Conservation (phyloP, 2,113 vertebrate species). For the Rhinopomastus cyanomelas region DNA sequence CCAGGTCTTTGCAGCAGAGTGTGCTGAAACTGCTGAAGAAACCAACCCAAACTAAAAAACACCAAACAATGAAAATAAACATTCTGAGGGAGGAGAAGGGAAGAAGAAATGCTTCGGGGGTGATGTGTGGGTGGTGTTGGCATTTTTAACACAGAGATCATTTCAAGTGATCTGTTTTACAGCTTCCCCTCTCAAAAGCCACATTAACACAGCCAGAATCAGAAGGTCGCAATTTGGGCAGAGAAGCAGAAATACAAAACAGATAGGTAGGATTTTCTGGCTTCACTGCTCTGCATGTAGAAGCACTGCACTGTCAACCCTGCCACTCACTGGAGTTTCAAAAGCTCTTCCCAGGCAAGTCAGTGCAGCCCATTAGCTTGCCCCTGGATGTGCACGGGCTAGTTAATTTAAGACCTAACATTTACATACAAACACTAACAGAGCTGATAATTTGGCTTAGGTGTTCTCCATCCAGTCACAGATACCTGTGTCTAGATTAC, state of each 20-base stretch:
- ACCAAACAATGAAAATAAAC: neutral
- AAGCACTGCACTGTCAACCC: neutral
- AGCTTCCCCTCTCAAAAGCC: neutral
- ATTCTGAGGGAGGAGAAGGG: neutral
- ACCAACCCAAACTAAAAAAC: neutral
- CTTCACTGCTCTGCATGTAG: rapidly evolving
- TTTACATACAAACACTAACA: neutral
- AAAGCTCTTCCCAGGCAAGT: neutral
- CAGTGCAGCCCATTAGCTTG: neutral
- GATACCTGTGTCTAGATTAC: neutral
- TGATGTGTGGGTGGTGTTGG: neutral
- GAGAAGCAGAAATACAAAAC: neutral
- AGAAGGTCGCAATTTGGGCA: neutral
- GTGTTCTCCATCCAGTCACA: neutral
- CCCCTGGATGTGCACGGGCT: neutral
- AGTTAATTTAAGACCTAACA: neutral
- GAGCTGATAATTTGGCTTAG: neutral
- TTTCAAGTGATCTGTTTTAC: neutral
- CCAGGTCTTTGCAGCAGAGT: neutral
- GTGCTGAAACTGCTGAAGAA: neutral
- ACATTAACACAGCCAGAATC: neutral
- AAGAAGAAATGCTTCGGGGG: neutral
- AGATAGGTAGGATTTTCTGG: neutral
- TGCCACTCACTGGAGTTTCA: neutral
- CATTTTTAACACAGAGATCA: neutral